Conservation (phyloP, 2,113 vertebrate genomes). For the Rhinopomastus cyanomelas region DNA sequence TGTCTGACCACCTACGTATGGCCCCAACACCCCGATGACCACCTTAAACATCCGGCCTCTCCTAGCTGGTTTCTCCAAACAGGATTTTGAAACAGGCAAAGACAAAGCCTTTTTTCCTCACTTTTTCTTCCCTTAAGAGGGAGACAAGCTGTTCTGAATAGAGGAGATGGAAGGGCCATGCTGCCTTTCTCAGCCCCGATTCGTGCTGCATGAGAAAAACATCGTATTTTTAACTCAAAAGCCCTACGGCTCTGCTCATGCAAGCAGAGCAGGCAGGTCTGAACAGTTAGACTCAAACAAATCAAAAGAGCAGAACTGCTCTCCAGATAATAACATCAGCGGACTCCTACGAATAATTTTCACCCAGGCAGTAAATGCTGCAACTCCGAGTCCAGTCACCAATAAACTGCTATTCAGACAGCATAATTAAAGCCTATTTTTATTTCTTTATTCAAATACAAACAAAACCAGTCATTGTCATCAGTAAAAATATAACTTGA, state of each 20-base stretch:
- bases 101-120: neutral
- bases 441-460: neutral
- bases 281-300: neutral
- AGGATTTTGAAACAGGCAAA: neutral
- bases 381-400: neutral
- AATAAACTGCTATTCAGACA: neutral
- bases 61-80: neutral
- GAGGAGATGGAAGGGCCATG: neutral
- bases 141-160: neutral
- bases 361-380: neutral
- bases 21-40: neutral
- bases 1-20: neutral
- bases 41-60: neutral
- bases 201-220: neutral
- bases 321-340: neutral
- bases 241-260: neutral
- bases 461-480: neutral
- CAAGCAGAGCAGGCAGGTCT: neutral
- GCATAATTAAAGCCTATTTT: neutral
- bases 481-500: neutral
- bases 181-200: neutral
- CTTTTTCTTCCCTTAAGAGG: neutral
- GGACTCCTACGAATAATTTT: neutral
- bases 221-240: neutral
- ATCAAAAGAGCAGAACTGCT: neutral